Evolutionary conservation across 2,797 vertebrate species (phyloP).

Genomic region (Hemitrygon akajei): DNA sequence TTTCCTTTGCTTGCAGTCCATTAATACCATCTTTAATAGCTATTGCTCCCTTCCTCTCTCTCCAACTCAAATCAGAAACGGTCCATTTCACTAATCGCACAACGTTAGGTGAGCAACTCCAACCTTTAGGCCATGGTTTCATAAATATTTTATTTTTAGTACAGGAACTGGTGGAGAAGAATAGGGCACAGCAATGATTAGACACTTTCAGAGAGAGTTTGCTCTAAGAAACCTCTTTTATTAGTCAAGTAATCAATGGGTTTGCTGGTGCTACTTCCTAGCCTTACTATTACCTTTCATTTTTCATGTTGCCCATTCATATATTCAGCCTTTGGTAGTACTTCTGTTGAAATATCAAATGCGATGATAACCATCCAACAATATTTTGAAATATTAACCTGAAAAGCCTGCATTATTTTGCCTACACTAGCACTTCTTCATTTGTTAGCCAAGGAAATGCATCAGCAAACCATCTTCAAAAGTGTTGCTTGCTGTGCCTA

Average conservation of each 20-base stretch:
- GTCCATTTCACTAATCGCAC: conserved; percentile 60
- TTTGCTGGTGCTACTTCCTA: background rate
- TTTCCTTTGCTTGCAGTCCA: conserved; percentile 57
- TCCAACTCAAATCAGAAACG: conserved; percentile 55
- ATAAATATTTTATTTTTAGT: conserved; percentile 65
- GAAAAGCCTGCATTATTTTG: background rate
- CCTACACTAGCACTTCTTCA: background rate
- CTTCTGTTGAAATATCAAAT: background rate
- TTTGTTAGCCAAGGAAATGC: background rate
- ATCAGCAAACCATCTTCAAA: background rate
- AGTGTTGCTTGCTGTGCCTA: background rate
- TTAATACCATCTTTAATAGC: conserved; percentile 68
- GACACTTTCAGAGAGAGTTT: conserved; percentile 23
- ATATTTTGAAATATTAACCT: background rate
- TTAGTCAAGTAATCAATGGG: background rate
- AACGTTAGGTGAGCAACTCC: conserved; percentile 61
- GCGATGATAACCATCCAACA: background rate
- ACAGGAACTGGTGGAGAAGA: conserved; percentile 47
- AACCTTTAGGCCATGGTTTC: conserved; percentile 57
- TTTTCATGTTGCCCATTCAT: background rate
- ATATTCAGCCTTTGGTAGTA: background rate
- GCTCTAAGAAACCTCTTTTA: background rate
- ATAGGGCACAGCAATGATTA: conserved; percentile 25
- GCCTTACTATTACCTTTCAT: background rate
- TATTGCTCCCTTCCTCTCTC: conserved; percentile 51